Percentiles rank a stretch among this genome's conserved stretches.
These are phyloP conservation scores for Leptodactylus fallax DNA, from an alignment of 2,797 vertebrate genomes.

Conservation along the genomic window DNA sequence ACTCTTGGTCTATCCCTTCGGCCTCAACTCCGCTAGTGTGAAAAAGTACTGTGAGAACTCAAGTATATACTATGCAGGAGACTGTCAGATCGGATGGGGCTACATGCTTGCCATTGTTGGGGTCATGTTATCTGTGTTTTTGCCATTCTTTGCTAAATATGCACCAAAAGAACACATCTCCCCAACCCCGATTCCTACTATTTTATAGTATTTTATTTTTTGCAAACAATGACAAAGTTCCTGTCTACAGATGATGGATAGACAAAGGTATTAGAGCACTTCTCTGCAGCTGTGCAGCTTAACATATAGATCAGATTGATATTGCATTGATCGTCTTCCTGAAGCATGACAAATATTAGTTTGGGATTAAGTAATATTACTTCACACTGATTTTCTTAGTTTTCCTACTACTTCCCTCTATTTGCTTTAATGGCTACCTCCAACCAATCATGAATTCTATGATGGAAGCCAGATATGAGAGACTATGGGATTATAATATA, in stretches of 20 bases:
- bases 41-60: slow-evolving; percentile 88
- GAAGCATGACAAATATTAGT: slow-evolving; percentile 64
- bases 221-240: slow-evolving; percentile 65
- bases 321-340: slow-evolving; percentile 75
- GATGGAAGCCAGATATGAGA: slow-evolving; percentile 13
- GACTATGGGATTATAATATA: background rate
- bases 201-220: slow-evolving; percentile 84
- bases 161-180: slow-evolving; percentile 93
- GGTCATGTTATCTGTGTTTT: slow-evolving; percentile 93
- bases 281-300: slow-evolving; percentile 69
- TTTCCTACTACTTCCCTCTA: slow-evolving; percentile 22
- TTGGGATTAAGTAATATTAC: slow-evolving; percentile 52
- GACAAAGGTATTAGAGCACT: slow-evolving; percentile 67
- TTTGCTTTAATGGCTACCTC: slow-evolving; percentile 71
- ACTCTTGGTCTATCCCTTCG: slow-evolving; percentile 92
- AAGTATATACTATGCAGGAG: slow-evolving; percentile 89
- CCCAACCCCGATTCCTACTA: slow-evolving; percentile 89
- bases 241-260: slow-evolving; percentile 67
- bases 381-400: slow-evolving; percentile 57
- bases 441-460: slow-evolving; percentile 57
- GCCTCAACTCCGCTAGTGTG: slow-evolving; percentile 89
- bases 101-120: slow-evolving; percentile 95
- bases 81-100: slow-evolving; percentile 94
- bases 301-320: slow-evolving; percentile 67
- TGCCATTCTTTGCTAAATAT: slow-evolving; percentile 96